phyloP scores from a whole-genome alignment of 2,113 vertebrate genomes.

The Balaenoptera acutorostrata region DNA sequence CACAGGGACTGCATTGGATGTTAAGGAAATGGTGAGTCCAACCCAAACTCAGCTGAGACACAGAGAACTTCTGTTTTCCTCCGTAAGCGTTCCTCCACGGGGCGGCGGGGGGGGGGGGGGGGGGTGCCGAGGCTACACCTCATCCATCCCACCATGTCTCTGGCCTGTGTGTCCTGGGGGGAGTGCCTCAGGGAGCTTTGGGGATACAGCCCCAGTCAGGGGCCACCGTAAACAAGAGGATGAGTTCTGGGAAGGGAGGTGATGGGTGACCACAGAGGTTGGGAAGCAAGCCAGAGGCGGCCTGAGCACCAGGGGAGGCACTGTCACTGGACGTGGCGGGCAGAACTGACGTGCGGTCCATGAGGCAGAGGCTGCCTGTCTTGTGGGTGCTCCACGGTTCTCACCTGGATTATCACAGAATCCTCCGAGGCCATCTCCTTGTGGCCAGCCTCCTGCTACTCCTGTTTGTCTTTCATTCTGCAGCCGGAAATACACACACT shows the following conservation, averaged over 20 bases:
- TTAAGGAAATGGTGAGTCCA: neutral
- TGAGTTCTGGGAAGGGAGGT: neutral
- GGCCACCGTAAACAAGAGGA: neutral
- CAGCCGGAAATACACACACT: neutral
- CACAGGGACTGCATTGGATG: neutral
- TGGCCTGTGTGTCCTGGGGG: accelerated
- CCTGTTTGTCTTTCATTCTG: neutral
- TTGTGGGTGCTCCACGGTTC: neutral
- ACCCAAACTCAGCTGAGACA: neutral
- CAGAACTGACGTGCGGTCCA: accelerated
- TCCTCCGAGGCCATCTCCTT: neutral
- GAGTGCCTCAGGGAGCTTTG: neutral
- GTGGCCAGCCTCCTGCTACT: neutral
- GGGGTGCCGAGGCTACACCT: neutral
- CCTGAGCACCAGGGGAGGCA: neutral
- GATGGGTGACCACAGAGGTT: neutral
- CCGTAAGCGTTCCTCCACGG: no score
- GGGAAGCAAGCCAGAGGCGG: neutral
- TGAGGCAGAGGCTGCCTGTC: neutral
- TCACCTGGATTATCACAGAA: neutral
- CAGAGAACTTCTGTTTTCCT: neutral
- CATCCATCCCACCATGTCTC: neutral
- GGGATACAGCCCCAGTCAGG: neutral
- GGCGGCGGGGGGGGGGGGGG: accelerated
- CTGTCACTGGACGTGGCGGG: neutral